Evolutionary conservation across 2,113 vertebrate species (phyloP), one percentile per base, ranked within the genome.

Genomic region (Ia io): DNA sequence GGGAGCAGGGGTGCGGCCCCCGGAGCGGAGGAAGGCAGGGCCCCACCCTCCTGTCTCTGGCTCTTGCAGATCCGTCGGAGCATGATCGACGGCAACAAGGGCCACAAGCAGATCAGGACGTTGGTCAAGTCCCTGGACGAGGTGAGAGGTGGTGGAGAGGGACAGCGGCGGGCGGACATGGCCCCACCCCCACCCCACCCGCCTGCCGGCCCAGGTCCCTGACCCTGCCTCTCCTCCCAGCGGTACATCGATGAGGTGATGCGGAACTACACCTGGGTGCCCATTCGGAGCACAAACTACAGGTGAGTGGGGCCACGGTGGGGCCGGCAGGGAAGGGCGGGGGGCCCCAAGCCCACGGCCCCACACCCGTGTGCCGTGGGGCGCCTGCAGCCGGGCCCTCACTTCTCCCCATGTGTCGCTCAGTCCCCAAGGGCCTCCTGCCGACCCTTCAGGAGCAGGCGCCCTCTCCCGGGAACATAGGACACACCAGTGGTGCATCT

Each of bases 101-200:
- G 99, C 83, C 99, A 99, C 97, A 99, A 94, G 97, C 99, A 98
- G 98, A 99, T 99, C 98, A 99, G 98, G 98, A 99, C 99, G 0
- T 97, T 99, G 97, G 98, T 99, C 98, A 99, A 99, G 97, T 99
- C 99, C 71, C 97, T 99, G 98, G 99, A 99, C 6, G 99, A 99
- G 99, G 99, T 99, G 99, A 98, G 95, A 51, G 65, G 9, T 6
- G 23, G 42, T 16, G 5, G 25, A 17, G 30, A 32, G 30, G 42
- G 42, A n/a, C 11, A 30, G n/a, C 42, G 59, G 63, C 47, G 0
- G 40, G 40, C 1, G 47, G 61, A 30, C 51, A 30, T 22, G 67
- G 35, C 59, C 61, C 53, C 1, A 2, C 28, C 32, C 59, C 53
- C 47, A 1, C 3, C 22, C 35, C 18, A 6, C 1, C 53, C n/a